Percentiles rank a stretch among this genome's conserved stretches.
Conservation (phyloP, 2,797 vertebrate species). For the Thamnophis elegans region DNA sequence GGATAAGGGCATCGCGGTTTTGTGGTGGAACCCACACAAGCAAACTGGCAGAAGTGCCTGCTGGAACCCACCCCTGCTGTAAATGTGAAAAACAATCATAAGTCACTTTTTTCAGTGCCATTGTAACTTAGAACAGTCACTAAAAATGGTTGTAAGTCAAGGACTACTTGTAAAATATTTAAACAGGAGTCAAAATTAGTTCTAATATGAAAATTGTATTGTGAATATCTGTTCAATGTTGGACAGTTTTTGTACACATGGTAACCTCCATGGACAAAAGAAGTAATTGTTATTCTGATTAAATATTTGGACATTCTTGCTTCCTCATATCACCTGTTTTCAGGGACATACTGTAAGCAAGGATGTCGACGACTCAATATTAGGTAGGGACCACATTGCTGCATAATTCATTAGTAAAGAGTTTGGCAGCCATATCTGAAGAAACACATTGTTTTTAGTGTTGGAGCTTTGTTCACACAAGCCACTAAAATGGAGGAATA, state of each 20-base stretch:
- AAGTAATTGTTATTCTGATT: not conserved
- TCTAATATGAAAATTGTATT: not conserved
- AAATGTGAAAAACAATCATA: too few species aligned
- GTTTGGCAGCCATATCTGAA: not conserved
- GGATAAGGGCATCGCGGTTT: too few species aligned
- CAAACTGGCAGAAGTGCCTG: too few species aligned
- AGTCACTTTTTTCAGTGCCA: too few species aligned
- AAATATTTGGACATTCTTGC: not conserved
- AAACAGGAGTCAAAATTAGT: not conserved
- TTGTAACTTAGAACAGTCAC: too few species aligned
- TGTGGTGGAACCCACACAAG: too few species aligned
- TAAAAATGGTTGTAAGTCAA: too few species aligned
- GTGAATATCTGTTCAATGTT: not conserved
- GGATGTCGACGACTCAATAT: too few species aligned
- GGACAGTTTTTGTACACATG: not conserved
- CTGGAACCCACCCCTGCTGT: too few species aligned
- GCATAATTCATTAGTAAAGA: not conserved
- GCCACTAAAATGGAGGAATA: not conserved
- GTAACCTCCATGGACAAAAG: not conserved
- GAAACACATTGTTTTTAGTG: not conserved
- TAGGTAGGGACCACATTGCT: not conserved
- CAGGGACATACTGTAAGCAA: too few species aligned
- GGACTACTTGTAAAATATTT: not conserved
- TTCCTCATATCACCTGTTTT: not conserved
- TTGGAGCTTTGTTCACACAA: not conserved